Evolutionary conservation across 2,797 vertebrate species (phyloP), one percentile per base, ranked within the genome.

Genomic region (Pygocentrus nattereri): DNA sequence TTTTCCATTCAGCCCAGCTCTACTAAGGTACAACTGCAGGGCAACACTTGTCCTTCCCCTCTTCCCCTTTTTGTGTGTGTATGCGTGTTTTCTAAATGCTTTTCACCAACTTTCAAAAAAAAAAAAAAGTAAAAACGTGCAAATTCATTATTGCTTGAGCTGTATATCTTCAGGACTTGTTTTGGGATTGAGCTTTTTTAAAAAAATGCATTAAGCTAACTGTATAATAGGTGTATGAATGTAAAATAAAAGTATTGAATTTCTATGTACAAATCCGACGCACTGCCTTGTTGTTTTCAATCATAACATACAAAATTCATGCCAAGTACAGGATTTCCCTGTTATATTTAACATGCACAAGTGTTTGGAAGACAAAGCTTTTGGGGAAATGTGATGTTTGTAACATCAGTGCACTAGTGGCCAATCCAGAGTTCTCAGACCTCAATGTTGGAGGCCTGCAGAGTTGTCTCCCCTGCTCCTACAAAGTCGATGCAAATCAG

Each of bases 221-320:
- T 98, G 96, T 98, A 97, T 94, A 96, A 95, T 96, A 96, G 95
- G 97, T 98, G 97, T 98, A 97, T 96, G 97, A 98, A 98, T 96
- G 97, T 96, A 96, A 97, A 99, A 98, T 98, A 98, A 98, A 98
- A 96, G 96, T 97, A 96, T 92, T 95, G 92, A 89, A 88, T 88
- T 91, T 86, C 41, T 88, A 90, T 94, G 91, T 93, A 90, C 89
- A 76, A 86, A 88, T 74, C 77, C 30, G 44, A 78, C 82, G 61
- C 73, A 27, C 25, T 15, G n/a, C 31, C 21, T 85, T 41, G 71
- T 49, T 64, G 50, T 81, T 80, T 69, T 21, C 31, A 44, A 44
- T 1, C 12, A 10, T 44, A 44, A 12, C 12, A 0, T 12, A 12
- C 8, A 12, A 2, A 41, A 4, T 12, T 41, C 0, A n/a, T 44